Conservation (phyloP, 2,113 vertebrate genomes). For the Corydoras sp. region DNA sequence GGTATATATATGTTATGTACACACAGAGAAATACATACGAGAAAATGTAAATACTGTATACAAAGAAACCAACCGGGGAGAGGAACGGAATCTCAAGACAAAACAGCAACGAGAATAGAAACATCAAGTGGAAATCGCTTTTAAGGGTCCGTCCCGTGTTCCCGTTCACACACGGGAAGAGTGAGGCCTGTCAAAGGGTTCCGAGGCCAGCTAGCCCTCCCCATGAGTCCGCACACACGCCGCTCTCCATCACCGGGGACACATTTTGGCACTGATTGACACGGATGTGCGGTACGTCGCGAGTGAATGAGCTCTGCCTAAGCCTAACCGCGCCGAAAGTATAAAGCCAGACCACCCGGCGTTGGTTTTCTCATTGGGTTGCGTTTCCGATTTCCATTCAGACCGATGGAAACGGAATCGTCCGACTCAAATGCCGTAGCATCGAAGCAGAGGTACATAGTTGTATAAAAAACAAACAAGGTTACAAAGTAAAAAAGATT, state of each 20-base stretch:
- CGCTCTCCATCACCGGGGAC: slow-evolving; percentile 2
- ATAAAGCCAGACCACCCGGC: slow-evolving; percentile 29
- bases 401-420: slow-evolving; percentile 26
- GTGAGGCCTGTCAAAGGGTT: slow-evolving; percentile 39
- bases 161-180: slow-evolving; percentile 52
- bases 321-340: slow-evolving; percentile 42
- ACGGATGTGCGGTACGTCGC: slow-evolving; percentile 52
- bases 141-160: slow-evolving; percentile 41
- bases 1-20: slow-evolving; percentile 57
- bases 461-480: slow-evolving; percentile 28
- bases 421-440: slow-evolving; percentile 16
- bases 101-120: slow-evolving; percentile 52
- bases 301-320: slow-evolving; percentile 55
- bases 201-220: slow-evolving; percentile 35
- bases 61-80: slow-evolving; percentile 53
- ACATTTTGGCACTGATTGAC: slow-evolving; percentile 61
- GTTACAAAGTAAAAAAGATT: slow-evolving; percentile 8
- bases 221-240: slow-evolving; percentile 45
- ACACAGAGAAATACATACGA: slow-evolving; percentile 59
- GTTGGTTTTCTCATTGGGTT: slow-evolving; percentile 32
- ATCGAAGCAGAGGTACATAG: slow-evolving; percentile 36
- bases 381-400: not conserved
- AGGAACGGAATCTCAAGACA: slow-evolving; percentile 50
- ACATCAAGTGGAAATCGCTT: slow-evolving; percentile 56
- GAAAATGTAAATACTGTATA: slow-evolving; percentile 58